A percentile compares a stretch with the other conserved stretches of the same genome.
Evolutionary conservation across 2,797 vertebrate species (phyloP).

Genomic region (Onychomys leucogaster): DNA sequence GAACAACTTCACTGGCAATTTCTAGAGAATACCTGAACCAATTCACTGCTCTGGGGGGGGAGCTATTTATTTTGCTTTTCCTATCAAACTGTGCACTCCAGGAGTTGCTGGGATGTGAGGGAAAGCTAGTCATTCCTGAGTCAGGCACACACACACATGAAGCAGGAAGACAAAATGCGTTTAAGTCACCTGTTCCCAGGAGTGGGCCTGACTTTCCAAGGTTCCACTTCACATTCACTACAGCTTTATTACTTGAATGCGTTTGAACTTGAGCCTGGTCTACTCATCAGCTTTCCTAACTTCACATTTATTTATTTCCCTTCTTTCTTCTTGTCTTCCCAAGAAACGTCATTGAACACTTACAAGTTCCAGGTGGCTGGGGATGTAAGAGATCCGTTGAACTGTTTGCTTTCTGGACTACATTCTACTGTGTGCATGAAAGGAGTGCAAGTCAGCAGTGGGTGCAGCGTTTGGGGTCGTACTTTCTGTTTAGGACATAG

Average conservation of each 20-base stretch:
- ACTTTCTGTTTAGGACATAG: background rate
- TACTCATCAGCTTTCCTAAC: background rate
- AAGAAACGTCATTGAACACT: background rate
- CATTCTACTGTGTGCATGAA: background rate
- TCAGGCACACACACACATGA: background rate
- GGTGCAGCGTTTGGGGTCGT: background rate
- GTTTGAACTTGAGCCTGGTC: background rate
- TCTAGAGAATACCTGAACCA: background rate
- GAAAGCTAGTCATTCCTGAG: background rate
- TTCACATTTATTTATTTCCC: background rate
- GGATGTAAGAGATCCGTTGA: background rate
- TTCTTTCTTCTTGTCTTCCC: background rate
- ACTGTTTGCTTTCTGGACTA: background rate
- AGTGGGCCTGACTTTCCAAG: background rate
- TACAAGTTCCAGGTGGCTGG: background rate
- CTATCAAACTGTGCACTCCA: background rate
- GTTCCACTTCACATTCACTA: background rate
- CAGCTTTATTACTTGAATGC: background rate
- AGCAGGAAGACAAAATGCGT: background rate
- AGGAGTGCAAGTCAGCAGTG: background rate
- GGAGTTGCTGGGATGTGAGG: background rate
- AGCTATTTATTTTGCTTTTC: background rate
- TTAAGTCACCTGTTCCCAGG: background rate
- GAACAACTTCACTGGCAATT: background rate
- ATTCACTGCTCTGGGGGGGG: background rate